Base-by-base conservation (phyloP, 2,797 vertebrate genomes). In the Capromys pilorides region DNA sequence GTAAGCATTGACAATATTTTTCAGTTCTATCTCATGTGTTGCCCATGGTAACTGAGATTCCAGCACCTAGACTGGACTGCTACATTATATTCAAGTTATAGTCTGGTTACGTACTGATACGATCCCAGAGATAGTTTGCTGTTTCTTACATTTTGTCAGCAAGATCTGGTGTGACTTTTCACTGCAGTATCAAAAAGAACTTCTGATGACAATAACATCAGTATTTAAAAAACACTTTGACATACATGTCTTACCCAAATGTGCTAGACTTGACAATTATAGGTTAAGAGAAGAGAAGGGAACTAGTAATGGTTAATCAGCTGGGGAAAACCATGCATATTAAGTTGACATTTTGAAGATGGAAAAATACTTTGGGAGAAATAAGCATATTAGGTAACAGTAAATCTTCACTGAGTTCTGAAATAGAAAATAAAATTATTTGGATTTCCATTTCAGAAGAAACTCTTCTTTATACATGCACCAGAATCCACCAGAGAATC, bases 191-290 rank as follows among this genome's bases (percentile, higher is more conserved):
- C 7, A 73, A 86, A 90, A 92, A 81, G 39, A 88, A 82, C 78
- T 92, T 81, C 13, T 82, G 18, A 83, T 87, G 39, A 64, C 28
- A 90, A 57, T 77, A 86, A 89, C 67, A 66, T 7, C 84, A 83
- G 92, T 79, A 59, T 24, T 93, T 75, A 61, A 51, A 19, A 39
- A 49, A 62, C 57, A 12, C 28, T 54, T 11, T 91, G 51, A 78
- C n/a, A 78, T 91, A 92, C 0, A 14, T 31, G 80, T 92, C 86
- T 90, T 89, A 83, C 71, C 57, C 54, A 91, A 14, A 83, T 94
- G 91, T 90, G 5, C 85, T 79, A 75, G 49, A 6, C 91, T 96
- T 96, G 93, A 49, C 91, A 93, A 90, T 94, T 36, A 88, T 94
- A 94, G 78, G 12, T 78, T 93, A 88, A 59, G 57, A 75, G 31